Evolutionary conservation across 1,140 invertebrate genomes (phyloP).

Genomic region (Dryas iulia): DNA sequence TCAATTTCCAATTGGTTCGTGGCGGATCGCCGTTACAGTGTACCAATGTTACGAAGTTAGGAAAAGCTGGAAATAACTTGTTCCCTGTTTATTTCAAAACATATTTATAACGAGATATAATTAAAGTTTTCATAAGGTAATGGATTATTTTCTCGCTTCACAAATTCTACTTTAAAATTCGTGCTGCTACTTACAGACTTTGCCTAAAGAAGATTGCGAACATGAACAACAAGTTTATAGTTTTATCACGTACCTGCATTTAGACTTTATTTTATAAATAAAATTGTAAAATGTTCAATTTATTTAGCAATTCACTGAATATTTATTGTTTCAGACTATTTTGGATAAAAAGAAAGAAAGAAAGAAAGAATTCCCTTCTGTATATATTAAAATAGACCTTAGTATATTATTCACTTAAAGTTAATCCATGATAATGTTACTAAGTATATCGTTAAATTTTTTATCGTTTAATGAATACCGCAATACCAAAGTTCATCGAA

Average conservation of each 20-base stretch:
- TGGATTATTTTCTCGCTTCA: background rate
- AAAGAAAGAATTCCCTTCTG: too few species aligned
- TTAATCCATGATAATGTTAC: too few species aligned
- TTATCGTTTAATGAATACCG: too few species aligned
- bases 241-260: background rate
- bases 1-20: background rate
- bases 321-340: background rate
- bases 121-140: background rate
- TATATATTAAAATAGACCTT: too few species aligned
- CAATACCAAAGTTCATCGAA: too few species aligned
- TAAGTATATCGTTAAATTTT: too few species aligned
- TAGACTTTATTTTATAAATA: background rate
- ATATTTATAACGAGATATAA: background rate
- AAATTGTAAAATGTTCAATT: background rate
- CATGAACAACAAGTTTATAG: background rate
- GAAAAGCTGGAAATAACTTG: background rate
- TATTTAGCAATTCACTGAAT: too few species aligned
- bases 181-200: background rate
- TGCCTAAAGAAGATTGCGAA: background rate
- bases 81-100: background rate
- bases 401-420: too few species aligned
- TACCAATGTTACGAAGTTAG: background rate
- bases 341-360: too few species aligned
- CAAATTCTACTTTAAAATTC: background rate
- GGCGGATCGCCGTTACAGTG: background rate